Base-by-base conservation (phyloP, 2,888 invertebrate species). In the Plebejus argus region DNA sequence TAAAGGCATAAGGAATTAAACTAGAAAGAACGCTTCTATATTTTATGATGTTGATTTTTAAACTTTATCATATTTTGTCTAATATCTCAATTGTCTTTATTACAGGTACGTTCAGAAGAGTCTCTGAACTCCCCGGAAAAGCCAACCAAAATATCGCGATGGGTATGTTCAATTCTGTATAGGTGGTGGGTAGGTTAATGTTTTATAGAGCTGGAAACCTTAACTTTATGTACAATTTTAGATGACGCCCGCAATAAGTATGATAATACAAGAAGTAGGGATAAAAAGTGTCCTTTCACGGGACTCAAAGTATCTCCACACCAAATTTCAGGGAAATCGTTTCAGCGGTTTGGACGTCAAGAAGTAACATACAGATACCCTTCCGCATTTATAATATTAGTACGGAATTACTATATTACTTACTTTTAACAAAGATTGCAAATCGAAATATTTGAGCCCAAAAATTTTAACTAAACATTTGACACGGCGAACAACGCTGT, bases 51-150 rank as follows among this genome's bases (percentile, higher is more conserved):
- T 23, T 61, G 2, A 20, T 61, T 20, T 61, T 20, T 61, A 10
- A 49, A 39, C 56, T 58, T 20, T 10, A 3, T 23, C 3, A 45
- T 18, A 18, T 53, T 39, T 20, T n/a, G 4, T 53, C 74, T 53
- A 33, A 74, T 45, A 45, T 74, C 15, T 49, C 0, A 28, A 23
- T 53, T 70, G 1, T 33, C 76, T 80, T 84, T 79, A 56, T 90
- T 89, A 39, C 88, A 94, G 94, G 94, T 94, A 93, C 94, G 93
- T 93, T 94, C 94, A 81, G 93, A 94, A 83, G 94, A 94, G 84
- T 93, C 92, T 80, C 91, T 93, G 85, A 90, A 90, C 83, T 85
- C 89, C 18, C 89, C 91, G 82, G 92, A 91, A 86, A 91, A 91
- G 79, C 77, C 89, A 20, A 82, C 89, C 79, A 93, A 92, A 84